These are phyloP conservation scores for Entomyzon cyanotis DNA, from an alignment of 2,113 vertebrate species.

Conservation along the genomic window DNA sequence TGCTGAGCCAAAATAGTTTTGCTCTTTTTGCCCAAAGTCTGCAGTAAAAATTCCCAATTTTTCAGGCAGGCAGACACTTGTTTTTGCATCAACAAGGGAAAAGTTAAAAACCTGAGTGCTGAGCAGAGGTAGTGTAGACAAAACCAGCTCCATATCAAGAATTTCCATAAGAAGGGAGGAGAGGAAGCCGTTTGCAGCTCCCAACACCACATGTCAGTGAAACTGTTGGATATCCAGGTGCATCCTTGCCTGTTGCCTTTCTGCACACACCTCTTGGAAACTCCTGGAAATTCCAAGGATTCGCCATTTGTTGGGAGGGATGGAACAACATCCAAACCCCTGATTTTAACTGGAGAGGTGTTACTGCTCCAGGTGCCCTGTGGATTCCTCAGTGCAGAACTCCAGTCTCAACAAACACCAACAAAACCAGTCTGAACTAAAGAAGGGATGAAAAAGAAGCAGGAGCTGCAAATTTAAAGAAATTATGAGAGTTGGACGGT, in stretches of 20 bases:
- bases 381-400: background rate
- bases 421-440: background rate
- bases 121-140: background rate
- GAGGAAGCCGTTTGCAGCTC: background rate
- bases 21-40: conserved; percentile 35
- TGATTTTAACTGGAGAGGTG: background rate
- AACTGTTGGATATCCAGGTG: background rate
- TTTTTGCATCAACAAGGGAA: conserved; percentile 1
- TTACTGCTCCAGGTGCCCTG: background rate
- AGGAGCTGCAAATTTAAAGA: background rate
- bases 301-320: background rate
- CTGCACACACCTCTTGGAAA: background rate
- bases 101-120: background rate
- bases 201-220: background rate
- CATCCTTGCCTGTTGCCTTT: background rate
- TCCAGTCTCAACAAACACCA: background rate
- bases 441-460: background rate
- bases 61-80: conserved; percentile 44
- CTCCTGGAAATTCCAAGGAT: background rate
- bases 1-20: conserved; percentile 39
- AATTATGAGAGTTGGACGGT: background rate
- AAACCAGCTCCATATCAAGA: background rate
- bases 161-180: background rate
- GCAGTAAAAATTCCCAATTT: conserved; percentile 53
- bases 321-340: background rate